These are phyloP conservation scores for Helogale parvula DNA, from an alignment of 2,113 vertebrate species.

Conservation along the genomic window DNA sequence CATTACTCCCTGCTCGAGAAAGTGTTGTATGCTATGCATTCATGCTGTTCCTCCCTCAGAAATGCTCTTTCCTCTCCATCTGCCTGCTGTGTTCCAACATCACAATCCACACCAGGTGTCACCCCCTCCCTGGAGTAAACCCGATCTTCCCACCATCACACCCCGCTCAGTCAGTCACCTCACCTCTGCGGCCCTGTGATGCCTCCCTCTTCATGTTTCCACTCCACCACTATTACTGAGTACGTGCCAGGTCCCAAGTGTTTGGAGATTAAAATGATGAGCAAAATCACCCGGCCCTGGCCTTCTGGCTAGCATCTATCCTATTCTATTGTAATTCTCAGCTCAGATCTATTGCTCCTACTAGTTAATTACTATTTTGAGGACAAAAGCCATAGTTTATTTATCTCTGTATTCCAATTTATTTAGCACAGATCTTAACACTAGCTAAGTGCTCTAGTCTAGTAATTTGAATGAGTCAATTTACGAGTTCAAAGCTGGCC, in stretches of 20 bases:
- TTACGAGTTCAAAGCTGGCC: neutral
- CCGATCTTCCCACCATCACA: neutral
- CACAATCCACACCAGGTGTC: neutral
- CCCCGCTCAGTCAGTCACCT: neutral
- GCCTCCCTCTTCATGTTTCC: neutral
- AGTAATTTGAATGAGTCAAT: conserved; percentile 17
- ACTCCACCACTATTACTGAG: neutral
- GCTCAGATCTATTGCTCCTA: neutral
- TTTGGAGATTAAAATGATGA: neutral
- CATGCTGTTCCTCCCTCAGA: neutral
- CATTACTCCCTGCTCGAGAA: neutral
- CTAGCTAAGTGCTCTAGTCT: neutral
- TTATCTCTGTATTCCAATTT: conserved; percentile 31
- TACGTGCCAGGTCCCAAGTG: neutral
- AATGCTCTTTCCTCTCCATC: neutral
- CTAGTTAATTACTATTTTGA: conserved; percentile 37
- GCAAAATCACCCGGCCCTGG: neutral
- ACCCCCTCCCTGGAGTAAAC: neutral
- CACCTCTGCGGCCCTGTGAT: neutral
- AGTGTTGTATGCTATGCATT: neutral
- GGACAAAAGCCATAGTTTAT: neutral
- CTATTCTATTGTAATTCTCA: neutral
- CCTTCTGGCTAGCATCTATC: neutral
- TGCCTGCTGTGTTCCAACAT: neutral
- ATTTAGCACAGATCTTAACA: conserved; percentile 8